Base-by-base conservation (phyloP, 2,797 vertebrate genomes). In the Danio tinwini region DNA sequence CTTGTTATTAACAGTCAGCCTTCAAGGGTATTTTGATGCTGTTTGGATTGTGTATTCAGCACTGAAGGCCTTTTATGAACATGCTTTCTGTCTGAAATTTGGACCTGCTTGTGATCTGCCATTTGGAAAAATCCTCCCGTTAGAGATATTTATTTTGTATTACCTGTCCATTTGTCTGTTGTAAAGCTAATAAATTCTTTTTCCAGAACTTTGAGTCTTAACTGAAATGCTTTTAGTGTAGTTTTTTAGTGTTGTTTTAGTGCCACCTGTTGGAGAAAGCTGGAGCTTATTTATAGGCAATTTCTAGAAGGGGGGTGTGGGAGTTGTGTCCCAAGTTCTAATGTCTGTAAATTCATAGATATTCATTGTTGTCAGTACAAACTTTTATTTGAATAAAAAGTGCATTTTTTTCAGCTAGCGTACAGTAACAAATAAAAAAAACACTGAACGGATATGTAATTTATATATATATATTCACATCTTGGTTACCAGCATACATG, bases 381-480 rank as follows among this genome's bases (percentile, higher is more conserved):
- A 70, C 88, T 88, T 94, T 94, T 93, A 94, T 94, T 95, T 89
- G 90, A 93, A 92, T 93, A 94, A 93, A 94, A 94, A 92, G 92
- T 93, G 93, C 93, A 81, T 91, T 89, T 90, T n/a, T 29, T 92
- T 90, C 91, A 92, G 90, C 90, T 90, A 92, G 90, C 89, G 89
- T 93, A 92, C 77, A 86, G 81, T 59, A 84, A 84, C 86, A 90
- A 83, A 85, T 87, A 86, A 88, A 85, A 88, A 85, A 85, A 86
- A 89, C 84, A 88, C 85, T 58, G 74, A 84, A 89, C 85, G 87
- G 90, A 87, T 86, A 88, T 88, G 88, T 92, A 91, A 91, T 92
- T 29, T 29, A 29, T 29, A n/a, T 10, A 52, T 7, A 83, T 87
- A 80, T 87, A 94, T 94, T 93, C 93, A 94, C 93, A 94, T 92